Conservation (phyloP, 2,888 invertebrate species). For the Phragmatobia fuliginosa region DNA sequence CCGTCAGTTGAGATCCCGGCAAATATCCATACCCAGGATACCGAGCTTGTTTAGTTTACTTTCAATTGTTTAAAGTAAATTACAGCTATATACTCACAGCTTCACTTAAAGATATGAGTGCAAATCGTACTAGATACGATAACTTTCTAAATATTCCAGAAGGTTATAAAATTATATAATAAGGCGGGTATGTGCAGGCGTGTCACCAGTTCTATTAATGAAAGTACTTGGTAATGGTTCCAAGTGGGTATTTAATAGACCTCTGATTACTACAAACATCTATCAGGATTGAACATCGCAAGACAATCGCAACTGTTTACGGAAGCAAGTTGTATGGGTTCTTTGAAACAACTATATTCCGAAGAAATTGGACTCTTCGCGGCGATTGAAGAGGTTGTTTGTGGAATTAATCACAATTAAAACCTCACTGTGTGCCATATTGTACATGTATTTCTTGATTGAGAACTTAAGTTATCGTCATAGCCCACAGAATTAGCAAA, state of each 20-base stretch:
- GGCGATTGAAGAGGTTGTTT: neutral
- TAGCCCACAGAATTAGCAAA: too few species aligned
- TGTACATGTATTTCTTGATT: too few species aligned
- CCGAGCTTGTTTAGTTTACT: too few species aligned
- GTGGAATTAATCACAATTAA: neutral
- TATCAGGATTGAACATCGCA: neutral
- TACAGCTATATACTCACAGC: too few species aligned
- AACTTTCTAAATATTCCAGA: constrained; percentile 8
- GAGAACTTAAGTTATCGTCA: too few species aligned
- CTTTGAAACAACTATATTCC: neutral
- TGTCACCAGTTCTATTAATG: constrained; percentile 9
- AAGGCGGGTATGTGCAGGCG: constrained; percentile 1
- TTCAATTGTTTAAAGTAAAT: too few species aligned
- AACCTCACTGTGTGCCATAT: neutral
- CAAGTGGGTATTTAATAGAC: neutral
- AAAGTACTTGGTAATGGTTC: neutral
- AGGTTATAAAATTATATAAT: constrained; percentile 6
- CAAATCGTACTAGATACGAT: constrained; percentile 6
- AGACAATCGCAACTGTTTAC: neutral
- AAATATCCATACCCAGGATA: too few species aligned
- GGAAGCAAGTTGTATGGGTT: neutral
- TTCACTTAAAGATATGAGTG: neutral
- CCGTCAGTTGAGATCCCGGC: too few species aligned
- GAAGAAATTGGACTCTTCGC: neutral
- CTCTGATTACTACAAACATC: constrained; percentile 7